Percentiles rank a stretch among this genome's conserved stretches.
Conservation (phyloP, 2,797 vertebrate species). For the Ptychadena robeensis region DNA sequence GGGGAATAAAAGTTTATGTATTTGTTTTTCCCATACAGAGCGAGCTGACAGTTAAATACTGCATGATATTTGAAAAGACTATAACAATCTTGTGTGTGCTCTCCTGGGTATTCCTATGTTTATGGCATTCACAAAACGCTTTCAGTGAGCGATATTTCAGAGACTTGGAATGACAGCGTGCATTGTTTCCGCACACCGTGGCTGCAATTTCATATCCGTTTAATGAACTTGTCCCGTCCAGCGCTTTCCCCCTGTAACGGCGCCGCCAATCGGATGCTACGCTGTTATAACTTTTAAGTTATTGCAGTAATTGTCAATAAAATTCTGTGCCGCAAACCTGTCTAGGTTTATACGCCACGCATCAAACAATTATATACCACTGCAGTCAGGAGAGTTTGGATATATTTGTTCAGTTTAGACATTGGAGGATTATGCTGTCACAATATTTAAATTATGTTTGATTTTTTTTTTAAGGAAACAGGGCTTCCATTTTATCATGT, state of each 20-base stretch:
- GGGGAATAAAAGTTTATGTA: conserved; percentile 40
- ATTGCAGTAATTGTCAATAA: conserved; percentile 28
- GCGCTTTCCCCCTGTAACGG: not conserved
- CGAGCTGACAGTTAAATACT: conserved; percentile 43
- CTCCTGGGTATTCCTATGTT: conserved; percentile 34
- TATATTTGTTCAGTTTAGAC: not conserved
- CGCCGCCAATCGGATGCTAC: conserved; percentile 9
- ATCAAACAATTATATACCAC: conserved; percentile 36
- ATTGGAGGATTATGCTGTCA: not conserved
- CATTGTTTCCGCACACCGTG: conserved; percentile 5
- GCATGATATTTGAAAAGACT: conserved; percentile 36
- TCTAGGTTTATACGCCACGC: not conserved
- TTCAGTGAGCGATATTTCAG: conserved; percentile 32
- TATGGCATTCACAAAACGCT: conserved; percentile 44
- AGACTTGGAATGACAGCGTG: not conserved
- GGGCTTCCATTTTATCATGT: no score
- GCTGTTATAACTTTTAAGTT: conserved; percentile 44
- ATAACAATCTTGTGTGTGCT: conserved; percentile 34
- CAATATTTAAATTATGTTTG: no score
- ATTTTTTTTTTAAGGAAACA: no score
- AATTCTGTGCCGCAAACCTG: conserved; percentile 6
- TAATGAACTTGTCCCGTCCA: conserved; percentile 35
- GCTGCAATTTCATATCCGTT: conserved; percentile 20
- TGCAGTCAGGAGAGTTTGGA: conserved; percentile 2
- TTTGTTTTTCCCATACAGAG: conserved; percentile 33